Evolutionary conservation across 1,140 invertebrate species (phyloP).

Genomic region (Ptiloglossa arizonensis): DNA sequence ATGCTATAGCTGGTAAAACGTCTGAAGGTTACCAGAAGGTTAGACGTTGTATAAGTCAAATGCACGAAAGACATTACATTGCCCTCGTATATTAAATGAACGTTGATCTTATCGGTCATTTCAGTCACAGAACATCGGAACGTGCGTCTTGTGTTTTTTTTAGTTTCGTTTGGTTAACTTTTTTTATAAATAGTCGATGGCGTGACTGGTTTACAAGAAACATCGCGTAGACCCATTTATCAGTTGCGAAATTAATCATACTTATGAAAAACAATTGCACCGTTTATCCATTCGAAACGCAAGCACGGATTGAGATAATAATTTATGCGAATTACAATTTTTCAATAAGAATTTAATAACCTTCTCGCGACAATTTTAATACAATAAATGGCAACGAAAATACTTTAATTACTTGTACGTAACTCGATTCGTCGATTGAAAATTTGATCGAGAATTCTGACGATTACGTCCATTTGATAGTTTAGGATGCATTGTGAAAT

Average conservation of each 20-base stretch:
- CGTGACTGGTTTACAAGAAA: constrained; percentile 14
- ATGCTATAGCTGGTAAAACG: constrained; percentile 4
- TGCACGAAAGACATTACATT: constrained; percentile 24
- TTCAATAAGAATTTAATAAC: too few species aligned
- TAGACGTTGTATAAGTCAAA: constrained; percentile 8
- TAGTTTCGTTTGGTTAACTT: constrained; percentile 17
- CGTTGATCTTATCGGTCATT: constrained; percentile 12
- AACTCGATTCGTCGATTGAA: too few species aligned
- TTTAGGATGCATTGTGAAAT: too few species aligned
- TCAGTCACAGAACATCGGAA: not conserved
- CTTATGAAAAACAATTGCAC: too few species aligned
- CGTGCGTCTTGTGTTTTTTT: constrained; percentile 11
- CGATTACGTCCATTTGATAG: too few species aligned
- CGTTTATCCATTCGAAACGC: too few species aligned
- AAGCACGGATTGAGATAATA: too few species aligned
- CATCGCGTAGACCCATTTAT: not conserved
- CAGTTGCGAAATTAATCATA: not conserved
- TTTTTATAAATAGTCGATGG: constrained; percentile 34
- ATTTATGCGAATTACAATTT: too few species aligned
- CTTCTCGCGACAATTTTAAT: too few species aligned
- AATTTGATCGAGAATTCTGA: too few species aligned
- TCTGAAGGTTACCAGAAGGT: constrained; percentile 57
- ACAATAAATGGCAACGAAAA: too few species aligned
- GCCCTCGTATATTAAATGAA: constrained; percentile 50
- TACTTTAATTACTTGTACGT: too few species aligned